Evolutionary conservation across 30 jellyfish, hydroid and myxozoan genomes (phyloP), one percentile per base, ranked within the genome.

Genomic region (Aurelia sp.): DNA sequence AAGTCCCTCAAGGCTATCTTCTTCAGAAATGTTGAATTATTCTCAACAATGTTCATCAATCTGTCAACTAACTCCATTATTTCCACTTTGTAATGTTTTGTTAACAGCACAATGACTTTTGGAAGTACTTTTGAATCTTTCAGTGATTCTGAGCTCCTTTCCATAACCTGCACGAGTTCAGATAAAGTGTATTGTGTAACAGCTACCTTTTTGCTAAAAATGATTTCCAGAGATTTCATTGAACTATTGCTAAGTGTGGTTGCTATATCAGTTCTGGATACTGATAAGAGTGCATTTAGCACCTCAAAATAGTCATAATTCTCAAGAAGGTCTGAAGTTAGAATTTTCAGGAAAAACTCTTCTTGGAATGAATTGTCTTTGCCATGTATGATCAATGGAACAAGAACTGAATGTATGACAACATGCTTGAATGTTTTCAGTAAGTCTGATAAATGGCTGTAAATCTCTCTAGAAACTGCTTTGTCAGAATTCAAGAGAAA

Each of bases 1-100:
- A 78, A 62, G 21, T 78, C 89, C 33, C 66, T 62, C 9, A 78
- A 44, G 6, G 89, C 89, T 22, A 31, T 17, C 55, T 62, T 78
- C 47, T 78, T 78, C 23, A 78, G 40, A 63, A 78, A 78, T 13
- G 89, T 55, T 47, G 44, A 10, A 23, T 78, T 78, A 17, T 63
- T 63, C 13, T 37, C 67, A 18, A 78, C 70, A 21, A 78, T 51
- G 4, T 4, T 37, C 1, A 55, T 41, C 19, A 78, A n/a, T 16
- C n/a, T 50, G 13, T 44, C 66, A 8, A 40, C 13, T 6, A 48
- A 12, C 18, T 35, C 58, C 5, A 44, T 37, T 31, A 64, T 62
- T 50, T 65, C 77, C 0, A 2, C 33, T 62, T 78, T 78, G 15
- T 64, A 64, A 7, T 62, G 71, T 63, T 78, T 78, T 5, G 58